phyloP scores from a whole-genome alignment of 1,140 invertebrate genomes.

The Nylanderia fulva region DNA sequence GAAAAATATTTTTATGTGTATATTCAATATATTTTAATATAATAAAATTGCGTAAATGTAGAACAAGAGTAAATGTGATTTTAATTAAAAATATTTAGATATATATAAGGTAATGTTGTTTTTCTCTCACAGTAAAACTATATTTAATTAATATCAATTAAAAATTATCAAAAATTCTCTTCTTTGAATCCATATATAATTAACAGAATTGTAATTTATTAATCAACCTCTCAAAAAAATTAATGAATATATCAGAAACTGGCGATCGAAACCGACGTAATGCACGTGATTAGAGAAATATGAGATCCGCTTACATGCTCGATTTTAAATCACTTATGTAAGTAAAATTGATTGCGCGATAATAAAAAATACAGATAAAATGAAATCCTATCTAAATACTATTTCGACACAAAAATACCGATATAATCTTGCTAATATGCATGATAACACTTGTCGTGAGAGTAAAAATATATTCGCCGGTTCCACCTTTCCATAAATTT shows the following conservation, averaged over 20 bases:
- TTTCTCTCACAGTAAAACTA: background rate
- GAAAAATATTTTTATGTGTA: background rate
- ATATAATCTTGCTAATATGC: background rate
- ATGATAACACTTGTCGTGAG: background rate
- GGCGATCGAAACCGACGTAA: background rate
- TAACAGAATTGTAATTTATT: background rate
- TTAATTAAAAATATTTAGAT: background rate
- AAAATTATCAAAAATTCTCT: background rate
- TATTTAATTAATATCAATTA: conserved; percentile 7
- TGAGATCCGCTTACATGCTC: background rate
- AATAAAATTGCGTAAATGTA: background rate
- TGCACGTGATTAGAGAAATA: background rate
- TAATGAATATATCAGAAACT: background rate
- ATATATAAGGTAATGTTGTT: background rate
- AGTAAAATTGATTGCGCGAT: background rate
- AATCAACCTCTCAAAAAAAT: background rate
- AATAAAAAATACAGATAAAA: background rate
- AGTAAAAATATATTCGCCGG: background rate
- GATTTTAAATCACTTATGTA: background rate
- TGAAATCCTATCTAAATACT: background rate
- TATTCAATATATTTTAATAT: background rate
- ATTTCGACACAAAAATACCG: background rate
- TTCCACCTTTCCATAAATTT: background rate
- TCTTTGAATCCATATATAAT: background rate
- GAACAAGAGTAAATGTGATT: background rate